A percentile compares a stretch with the other conserved stretches of the same genome.
Evolutionary conservation across 2,113 vertebrate species (phyloP).

Genomic region (Hiodon alosoides): DNA sequence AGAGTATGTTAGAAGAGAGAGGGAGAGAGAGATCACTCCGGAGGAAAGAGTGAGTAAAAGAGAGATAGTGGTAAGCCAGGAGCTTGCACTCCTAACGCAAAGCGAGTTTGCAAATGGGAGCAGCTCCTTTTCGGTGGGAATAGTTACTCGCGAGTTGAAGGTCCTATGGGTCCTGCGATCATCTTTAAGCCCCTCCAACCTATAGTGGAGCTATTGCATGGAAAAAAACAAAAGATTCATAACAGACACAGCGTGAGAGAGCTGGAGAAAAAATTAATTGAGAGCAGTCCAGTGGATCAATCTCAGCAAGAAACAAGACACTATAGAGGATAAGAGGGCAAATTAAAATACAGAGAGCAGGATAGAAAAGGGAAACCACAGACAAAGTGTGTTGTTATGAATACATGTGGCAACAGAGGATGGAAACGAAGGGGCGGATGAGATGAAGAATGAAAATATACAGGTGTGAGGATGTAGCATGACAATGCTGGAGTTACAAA

Average conservation of each 20-base stretch:
- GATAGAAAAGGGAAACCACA: neutral
- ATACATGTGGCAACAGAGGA: no score
- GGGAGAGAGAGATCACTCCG: conserved; percentile 66
- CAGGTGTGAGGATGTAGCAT: no score
- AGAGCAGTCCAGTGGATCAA: conserved; percentile 1
- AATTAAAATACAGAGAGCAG: neutral
- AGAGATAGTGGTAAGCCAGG: conserved; percentile 53
- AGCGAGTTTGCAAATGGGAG: conserved; percentile 80
- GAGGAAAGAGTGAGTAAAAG: conserved; percentile 48
- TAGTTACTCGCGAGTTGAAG: conserved; percentile 99
- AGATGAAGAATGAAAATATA: no score
- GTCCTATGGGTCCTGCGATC: conserved; percentile 97
- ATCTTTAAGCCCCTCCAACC: conserved; percentile 99
- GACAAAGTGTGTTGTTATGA: no score
- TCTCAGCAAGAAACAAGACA: neutral
- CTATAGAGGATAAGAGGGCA: conserved; percentile 7
- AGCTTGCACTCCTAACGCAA: conserved; percentile 73
- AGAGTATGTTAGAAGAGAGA: conserved; percentile 57
- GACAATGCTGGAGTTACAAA: no score
- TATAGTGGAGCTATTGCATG: conserved; percentile 97
- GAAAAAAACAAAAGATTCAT: conserved; percentile 67
- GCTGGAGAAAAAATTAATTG: conserved; percentile 35
- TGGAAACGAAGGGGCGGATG: no score
- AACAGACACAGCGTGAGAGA: conserved; percentile 76
- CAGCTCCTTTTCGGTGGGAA: conserved; percentile 81